Conservation (phyloP, 2,888 invertebrate genomes). For the Uropetala carovei region DNA sequence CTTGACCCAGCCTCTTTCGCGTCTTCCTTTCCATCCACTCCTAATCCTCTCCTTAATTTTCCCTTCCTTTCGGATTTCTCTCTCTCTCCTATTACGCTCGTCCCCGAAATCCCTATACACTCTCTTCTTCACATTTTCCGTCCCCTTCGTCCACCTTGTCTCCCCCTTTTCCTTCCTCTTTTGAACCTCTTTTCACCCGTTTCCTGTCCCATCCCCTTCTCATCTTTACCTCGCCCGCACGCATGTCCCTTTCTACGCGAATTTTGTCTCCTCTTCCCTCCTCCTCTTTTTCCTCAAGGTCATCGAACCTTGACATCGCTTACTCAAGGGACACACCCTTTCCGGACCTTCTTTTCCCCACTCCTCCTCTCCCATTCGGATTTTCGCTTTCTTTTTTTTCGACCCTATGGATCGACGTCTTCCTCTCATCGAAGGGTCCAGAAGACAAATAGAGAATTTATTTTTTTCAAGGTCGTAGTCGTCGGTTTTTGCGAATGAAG, state of each 20-base stretch:
- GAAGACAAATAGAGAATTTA: neutral
- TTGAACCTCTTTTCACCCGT: neutral
- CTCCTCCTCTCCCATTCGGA: neutral
- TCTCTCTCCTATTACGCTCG: neutral
- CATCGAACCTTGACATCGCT: conserved; percentile 30
- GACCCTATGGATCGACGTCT: neutral
- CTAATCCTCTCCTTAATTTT: too few species aligned
- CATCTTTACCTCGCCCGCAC: neutral
- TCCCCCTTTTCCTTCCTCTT: neutral
- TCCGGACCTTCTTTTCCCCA: neutral
- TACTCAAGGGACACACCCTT: neutral
- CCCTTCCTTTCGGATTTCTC: neutral
- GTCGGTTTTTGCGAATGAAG: neutral
- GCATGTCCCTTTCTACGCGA: neutral
- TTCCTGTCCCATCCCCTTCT: neutral
- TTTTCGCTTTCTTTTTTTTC: neutral
- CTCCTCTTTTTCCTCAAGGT: neutral
- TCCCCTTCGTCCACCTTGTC: neutral
- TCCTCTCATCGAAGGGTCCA: neutral
- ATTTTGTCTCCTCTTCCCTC: neutral
- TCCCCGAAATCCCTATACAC: neutral
- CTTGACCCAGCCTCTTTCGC: too few species aligned
- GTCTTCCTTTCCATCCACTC: too few species aligned
- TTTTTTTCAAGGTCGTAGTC: neutral
- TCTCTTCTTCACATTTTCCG: neutral